Evolutionary conservation across 2,113 vertebrate genomes (phyloP).

Genomic region (Gallinago paraguaiae): DNA sequence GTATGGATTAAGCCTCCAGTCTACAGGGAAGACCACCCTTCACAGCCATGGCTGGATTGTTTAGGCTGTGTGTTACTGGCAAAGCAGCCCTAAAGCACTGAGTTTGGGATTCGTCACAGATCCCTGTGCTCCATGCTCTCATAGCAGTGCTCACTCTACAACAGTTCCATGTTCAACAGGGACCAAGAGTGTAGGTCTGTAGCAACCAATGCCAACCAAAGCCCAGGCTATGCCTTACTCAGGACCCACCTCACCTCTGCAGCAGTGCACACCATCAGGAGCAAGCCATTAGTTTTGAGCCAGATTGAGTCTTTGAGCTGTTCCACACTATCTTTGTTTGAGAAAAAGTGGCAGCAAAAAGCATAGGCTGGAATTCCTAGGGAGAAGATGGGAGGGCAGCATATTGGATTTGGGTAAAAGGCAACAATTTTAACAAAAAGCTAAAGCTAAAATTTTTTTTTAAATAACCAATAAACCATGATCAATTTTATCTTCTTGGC

Average conservation of each 20-base stretch:
- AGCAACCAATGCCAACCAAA: not conserved
- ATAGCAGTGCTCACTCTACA: not conserved
- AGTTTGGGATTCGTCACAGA: not conserved
- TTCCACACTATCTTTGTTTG: rapidly evolving
- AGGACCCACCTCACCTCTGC: rapidly evolving
- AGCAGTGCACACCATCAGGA: rapidly evolving
- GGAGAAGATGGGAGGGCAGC: not conserved
- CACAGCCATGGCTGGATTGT: not conserved
- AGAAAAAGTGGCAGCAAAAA: not conserved
- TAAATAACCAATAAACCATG: too few species aligned
- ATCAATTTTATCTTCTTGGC: not conserved
- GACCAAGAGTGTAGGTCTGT: not conserved
- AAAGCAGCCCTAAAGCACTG: not conserved
- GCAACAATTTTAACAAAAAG: not conserved
- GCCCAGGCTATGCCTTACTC: too few species aligned
- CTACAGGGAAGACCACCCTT: too few species aligned
- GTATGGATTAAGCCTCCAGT: not conserved
- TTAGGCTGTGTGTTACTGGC: rapidly evolving
- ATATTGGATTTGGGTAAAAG: not conserved
- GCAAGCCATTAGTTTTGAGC: not conserved
- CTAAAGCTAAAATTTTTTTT: not conserved
- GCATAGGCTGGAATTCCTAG: not conserved
- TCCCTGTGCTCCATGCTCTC: not conserved
- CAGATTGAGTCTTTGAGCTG: not conserved
- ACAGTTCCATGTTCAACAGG: rapidly evolving